phyloP scores from a whole-genome alignment of 2,797 vertebrate species.

The Clangula hyemalis region DNA sequence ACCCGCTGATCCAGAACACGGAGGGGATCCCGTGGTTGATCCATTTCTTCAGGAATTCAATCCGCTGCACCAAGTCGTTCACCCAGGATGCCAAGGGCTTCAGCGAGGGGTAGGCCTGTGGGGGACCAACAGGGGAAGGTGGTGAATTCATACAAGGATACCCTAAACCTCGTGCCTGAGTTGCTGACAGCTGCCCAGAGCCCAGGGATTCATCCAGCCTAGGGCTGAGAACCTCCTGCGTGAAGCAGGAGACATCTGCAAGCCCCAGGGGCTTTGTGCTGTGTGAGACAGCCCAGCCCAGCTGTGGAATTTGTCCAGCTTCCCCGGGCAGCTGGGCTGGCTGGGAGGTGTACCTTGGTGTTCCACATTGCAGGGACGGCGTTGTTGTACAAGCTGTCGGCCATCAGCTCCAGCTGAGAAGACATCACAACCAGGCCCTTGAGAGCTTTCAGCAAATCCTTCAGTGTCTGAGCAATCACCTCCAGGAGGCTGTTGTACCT shows the following conservation, averaged over 20 bases:
- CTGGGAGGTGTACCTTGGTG: constrained; percentile 77
- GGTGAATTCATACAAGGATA: background rate
- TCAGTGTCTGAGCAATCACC: constrained; percentile 83
- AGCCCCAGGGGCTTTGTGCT: background rate
- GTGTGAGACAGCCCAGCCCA: background rate
- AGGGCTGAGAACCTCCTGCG: background rate
- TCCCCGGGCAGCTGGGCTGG: background rate
- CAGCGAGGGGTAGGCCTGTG: constrained; percentile 88
- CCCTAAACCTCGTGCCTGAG: background rate
- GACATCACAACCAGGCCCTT: constrained; percentile 94
- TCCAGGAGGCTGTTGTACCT: constrained; percentile 89
- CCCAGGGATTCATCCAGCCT: background rate
- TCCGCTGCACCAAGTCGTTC: constrained; percentile 85
- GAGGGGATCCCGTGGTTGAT: constrained; percentile 84
- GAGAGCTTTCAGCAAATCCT: constrained; percentile 89
- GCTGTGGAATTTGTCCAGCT: background rate
- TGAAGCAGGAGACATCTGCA: background rate
- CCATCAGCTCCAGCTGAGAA: constrained; percentile 89
- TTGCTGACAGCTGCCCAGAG: background rate
- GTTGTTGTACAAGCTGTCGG: constrained; percentile 88
- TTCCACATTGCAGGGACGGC: constrained; percentile 89
- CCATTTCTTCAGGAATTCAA: constrained; percentile 86
- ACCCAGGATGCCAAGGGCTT: constrained; percentile 93
- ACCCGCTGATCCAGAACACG: constrained; percentile 92
- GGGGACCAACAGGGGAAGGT: background rate